Percentiles rank a stretch among this genome's conserved stretches.
phyloP scores from a whole-genome alignment of 2,113 vertebrate genomes.

The Hemichromis elongatus region DNA sequence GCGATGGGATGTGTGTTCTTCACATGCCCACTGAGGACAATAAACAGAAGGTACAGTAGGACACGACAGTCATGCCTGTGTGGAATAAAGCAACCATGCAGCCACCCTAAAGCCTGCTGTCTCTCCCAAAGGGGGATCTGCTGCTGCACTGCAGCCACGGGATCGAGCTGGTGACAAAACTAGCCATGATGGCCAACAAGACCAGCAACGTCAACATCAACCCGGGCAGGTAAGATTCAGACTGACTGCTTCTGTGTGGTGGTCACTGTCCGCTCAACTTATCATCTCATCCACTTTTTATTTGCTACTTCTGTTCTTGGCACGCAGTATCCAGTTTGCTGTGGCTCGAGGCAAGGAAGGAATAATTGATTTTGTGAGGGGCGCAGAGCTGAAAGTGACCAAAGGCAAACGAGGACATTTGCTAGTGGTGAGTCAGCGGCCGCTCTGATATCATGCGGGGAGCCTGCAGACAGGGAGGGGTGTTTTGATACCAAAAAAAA shows the following conservation, averaged over 20 bases:
- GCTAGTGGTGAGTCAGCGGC: slow-evolving; percentile 85
- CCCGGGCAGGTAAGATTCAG: slow-evolving; percentile 84
- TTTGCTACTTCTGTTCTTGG: not conserved
- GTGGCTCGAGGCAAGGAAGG: slow-evolving; percentile 87
- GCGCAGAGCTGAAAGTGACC: slow-evolving; percentile 85
- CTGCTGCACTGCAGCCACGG: slow-evolving; percentile 90
- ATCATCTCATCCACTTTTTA: not conserved
- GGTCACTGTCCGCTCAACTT: not conserved
- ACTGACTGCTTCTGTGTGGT: not conserved
- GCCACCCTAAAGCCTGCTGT: not conserved
- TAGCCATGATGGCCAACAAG: slow-evolving; percentile 82
- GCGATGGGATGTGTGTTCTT: slow-evolving; percentile 89
- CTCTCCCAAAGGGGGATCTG: slow-evolving; percentile 80
- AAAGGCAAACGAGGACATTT: slow-evolving; percentile 96
- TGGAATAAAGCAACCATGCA: not conserved
- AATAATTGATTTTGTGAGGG: slow-evolving; percentile 87
- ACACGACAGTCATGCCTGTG: not conserved
- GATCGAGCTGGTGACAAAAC: slow-evolving; percentile 90
- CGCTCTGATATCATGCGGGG: slow-evolving; percentile 1
- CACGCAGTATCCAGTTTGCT: slow-evolving; percentile 84
- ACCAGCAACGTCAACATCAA: slow-evolving; percentile 85
- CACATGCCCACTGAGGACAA: slow-evolving; percentile 87
- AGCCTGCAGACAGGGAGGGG: not conserved
- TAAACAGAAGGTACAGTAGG: slow-evolving; percentile 86
- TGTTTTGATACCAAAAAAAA: not conserved